phyloP scores from a whole-genome alignment of 2,888 invertebrate species.

The Acrobasis consociella region DNA sequence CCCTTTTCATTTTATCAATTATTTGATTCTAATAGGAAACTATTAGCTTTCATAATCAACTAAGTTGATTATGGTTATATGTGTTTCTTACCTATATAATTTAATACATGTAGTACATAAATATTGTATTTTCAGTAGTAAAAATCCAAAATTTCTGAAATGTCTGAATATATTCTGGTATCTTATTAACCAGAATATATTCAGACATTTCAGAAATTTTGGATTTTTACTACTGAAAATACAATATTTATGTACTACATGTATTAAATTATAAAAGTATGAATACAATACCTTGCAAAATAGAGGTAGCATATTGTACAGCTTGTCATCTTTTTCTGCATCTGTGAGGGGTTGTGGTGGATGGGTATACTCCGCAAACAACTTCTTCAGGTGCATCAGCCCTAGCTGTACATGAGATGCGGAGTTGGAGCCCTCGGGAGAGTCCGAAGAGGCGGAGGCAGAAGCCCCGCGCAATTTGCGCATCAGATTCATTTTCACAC shows the following conservation, averaged over 20 bases:
- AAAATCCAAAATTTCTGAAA: background rate
- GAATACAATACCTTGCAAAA: constrained; percentile 92
- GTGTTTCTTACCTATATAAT: too few relatives aligned
- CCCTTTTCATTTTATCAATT: background rate
- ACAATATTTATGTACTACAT: too few relatives aligned
- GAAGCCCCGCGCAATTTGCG: constrained; percentile 89
- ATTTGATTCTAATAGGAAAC: background rate
- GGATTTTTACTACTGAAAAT: background rate
- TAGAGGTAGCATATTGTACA: constrained; percentile 98
- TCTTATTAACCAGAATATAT: too few relatives aligned
- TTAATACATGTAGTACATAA: background rate
- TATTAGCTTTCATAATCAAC: too few relatives aligned
- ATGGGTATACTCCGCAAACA: constrained; percentile 97
- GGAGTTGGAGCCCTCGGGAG: constrained; percentile 83
- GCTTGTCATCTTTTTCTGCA: constrained; percentile 93
- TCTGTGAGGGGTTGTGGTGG: constrained; percentile 91
- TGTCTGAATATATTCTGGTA: background rate
- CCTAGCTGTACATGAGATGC: constrained; percentile 94
- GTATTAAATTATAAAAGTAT: background rate
- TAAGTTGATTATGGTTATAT: too few relatives aligned
- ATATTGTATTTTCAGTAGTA: too few relatives aligned
- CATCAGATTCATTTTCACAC: constrained; percentile 92
- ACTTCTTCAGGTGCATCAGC: constrained; percentile 97
- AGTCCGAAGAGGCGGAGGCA: constrained; percentile 76
- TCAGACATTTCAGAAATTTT: background rate